Evolutionary conservation across 2,797 vertebrate species (phyloP), one percentile per base, ranked within the genome.

Genomic region (Cirrhinus molitorella): DNA sequence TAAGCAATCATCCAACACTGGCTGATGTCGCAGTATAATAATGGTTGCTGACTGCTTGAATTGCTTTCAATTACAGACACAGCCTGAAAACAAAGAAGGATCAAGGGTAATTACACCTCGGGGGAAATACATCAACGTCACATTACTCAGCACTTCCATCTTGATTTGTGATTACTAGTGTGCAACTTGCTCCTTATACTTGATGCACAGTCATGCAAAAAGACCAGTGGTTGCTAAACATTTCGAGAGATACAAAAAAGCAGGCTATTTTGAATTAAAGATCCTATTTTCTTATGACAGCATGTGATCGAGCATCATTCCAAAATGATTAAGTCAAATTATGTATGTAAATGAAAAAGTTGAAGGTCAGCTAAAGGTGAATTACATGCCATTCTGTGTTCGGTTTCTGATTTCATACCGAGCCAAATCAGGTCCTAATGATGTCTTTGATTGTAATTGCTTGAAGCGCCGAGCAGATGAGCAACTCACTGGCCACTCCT

Each of bases 31-130:
- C 68, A 34, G 65, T 59, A 74, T 73, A 70, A 80, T 78, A 85
- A 85, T 83, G 84, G 28, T 51, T 72, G 81, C 80, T 83, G 81
- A 87, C 81, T 87, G 84, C 81, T 76, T 74, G 65, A 85, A 83
- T 81, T 81, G 81, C 78, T 85, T 88, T 83, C 84, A 85, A 85
- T 85, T 88, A 88, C 70, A 79, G 63, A 77, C 68, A 43, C 55
- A 40, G 45, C 11, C 72, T 51, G 28, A 78, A 72, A 85, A 85
- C 77, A 83, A 85, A 72, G 77, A 34, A 76, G 81, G 68, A 81
- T 81, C 66, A 83, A 67, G 84, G 81, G 77, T 85, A 87, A 85
- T 87, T 80, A 83, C 71, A 81, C 84, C 77, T 80, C 80, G 8
- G 66, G 66, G 65, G 72, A 66, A 83, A 87, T 77, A 74, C 70